These are phyloP conservation scores for Tokudaia tokunoshimensis DNA, from an alignment of 2,797 vertebrate species.

Conservation along the genomic window DNA sequence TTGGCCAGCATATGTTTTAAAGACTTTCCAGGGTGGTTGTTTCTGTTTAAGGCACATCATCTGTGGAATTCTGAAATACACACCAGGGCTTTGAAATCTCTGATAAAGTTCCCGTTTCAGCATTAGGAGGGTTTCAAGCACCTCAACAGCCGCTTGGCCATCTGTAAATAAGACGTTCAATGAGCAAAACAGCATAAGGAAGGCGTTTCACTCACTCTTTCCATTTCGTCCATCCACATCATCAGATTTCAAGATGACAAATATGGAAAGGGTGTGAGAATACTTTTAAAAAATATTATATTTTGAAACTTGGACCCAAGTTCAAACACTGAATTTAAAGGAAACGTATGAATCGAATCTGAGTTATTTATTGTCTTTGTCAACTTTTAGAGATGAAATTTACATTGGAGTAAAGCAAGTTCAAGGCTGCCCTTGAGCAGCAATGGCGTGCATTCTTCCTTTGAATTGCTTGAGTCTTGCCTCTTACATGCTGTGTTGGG, in stretches of 20 bases:
- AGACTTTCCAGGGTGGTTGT: conserved; percentile 76
- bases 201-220: conserved; percentile 83
- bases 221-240: conserved; percentile 85
- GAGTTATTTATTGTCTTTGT: conserved; percentile 77
- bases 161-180: conserved; percentile 85
- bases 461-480: conserved; percentile 75
- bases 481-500: conserved; percentile 76
- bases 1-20: conserved; percentile 77
- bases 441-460: conserved; percentile 79
- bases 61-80: conserved; percentile 75
- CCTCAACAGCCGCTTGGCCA: conserved; percentile 66
- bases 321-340: conserved; percentile 72
- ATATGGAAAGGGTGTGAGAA: conserved; percentile 86
- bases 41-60: conserved; percentile 79
- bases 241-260: conserved; percentile 86
- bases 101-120: conserved; percentile 76
- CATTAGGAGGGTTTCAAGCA: conserved; percentile 72
- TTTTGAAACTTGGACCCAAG: conserved; percentile 83
- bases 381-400: conserved; percentile 79
- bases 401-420: conserved; percentile 78
- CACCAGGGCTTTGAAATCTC: conserved; percentile 80
- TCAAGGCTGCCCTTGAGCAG: conserved; percentile 53
- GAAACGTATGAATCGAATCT: conserved; percentile 36
- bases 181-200: conserved; percentile 83
- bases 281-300: conserved; percentile 1